Conservation (phyloP, 2,113 vertebrate species). For the Ictalurus punctatus region DNA sequence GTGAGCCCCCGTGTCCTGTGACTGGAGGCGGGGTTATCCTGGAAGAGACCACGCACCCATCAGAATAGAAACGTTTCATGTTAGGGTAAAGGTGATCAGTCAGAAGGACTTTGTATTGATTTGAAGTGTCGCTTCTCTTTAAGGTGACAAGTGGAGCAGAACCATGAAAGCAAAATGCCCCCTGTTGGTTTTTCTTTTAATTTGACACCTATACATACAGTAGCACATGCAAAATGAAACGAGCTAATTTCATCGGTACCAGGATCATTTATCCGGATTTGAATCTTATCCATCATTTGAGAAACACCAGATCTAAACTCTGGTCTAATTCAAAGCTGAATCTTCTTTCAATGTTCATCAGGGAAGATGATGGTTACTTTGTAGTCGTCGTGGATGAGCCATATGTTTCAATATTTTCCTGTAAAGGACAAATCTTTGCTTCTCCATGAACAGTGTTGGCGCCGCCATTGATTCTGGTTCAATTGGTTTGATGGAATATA, state of each 20-base stretch:
- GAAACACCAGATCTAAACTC: neutral
- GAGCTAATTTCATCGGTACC: neutral
- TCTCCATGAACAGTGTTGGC: neutral
- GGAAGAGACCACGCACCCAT: neutral
- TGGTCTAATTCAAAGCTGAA: neutral
- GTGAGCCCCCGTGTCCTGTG: neutral
- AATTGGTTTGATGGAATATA: constrained; percentile 6
- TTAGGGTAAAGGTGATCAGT: neutral
- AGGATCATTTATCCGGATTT: neutral
- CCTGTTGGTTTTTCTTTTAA: neutral
- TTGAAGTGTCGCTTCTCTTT: neutral
- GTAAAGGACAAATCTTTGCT: neutral
- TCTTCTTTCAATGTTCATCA: neutral
- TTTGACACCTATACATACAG: neutral
- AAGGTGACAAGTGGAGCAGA: neutral
- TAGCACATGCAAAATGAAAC: neutral
- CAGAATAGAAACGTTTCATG: neutral
- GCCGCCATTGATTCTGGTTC: neutral
- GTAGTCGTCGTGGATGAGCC: neutral
- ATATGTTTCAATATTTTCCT: neutral
- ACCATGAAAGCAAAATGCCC: neutral
- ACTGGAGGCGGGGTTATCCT: neutral
- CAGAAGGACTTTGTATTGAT: neutral
- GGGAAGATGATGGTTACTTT: no score
- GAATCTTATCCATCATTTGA: neutral